Conservation (phyloP, 2,113 vertebrate species). For the Lethenteron reissneri region DNA sequence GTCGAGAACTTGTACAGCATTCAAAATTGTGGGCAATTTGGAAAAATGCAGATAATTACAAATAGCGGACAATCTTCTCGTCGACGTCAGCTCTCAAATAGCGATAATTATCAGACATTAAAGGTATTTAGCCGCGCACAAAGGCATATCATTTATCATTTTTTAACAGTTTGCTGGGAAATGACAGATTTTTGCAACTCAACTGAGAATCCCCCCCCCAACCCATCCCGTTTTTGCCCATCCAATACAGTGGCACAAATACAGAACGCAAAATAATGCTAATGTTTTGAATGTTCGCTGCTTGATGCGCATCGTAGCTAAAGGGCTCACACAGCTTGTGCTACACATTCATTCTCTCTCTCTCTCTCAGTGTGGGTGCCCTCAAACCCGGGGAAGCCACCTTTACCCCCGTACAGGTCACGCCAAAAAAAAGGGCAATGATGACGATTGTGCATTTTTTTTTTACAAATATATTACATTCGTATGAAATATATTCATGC, state of each 20-base stretch:
- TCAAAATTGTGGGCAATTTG: slow-evolving; percentile 6
- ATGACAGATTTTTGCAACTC: neutral
- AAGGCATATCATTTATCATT: slow-evolving; percentile 6
- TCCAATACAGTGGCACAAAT: too few species aligned
- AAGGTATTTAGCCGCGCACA: slow-evolving; percentile 5
- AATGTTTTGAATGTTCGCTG: too few species aligned
- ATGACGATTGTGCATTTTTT: neutral
- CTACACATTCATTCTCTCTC: too few species aligned
- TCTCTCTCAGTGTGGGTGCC: too few species aligned
- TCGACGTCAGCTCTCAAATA: slow-evolving; percentile 6
- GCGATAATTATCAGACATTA: slow-evolving; percentile 7
- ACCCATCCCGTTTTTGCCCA: too few species aligned
- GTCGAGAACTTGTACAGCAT: slow-evolving; percentile 5
- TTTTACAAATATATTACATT: neutral
- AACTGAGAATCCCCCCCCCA: too few species aligned
- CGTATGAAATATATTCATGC: neutral
- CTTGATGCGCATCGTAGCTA: too few species aligned
- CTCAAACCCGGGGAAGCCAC: too few species aligned
- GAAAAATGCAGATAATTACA: slow-evolving; percentile 6
- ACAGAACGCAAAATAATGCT: too few species aligned
- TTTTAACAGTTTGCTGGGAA: slow-evolving; percentile 5
- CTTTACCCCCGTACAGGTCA: too few species aligned
- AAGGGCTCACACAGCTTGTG: too few species aligned
- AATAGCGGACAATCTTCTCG: slow-evolving; percentile 7
- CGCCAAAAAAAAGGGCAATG: too few species aligned